Evolutionary conservation across 2,113 vertebrate species (phyloP).

Genomic region (Galeopterus variegatus): DNA sequence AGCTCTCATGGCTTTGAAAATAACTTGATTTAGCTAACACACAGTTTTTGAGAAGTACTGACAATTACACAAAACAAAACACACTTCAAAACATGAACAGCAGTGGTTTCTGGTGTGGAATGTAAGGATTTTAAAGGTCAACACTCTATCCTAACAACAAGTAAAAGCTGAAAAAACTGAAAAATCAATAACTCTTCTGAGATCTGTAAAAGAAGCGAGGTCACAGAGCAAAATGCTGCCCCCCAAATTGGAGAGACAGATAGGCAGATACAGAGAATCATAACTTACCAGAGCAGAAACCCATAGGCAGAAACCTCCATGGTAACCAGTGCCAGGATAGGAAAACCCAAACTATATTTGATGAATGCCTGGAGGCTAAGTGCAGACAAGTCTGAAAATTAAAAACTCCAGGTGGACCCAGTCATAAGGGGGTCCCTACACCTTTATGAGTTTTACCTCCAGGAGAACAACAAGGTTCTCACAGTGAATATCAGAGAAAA

Average conservation of each 20-base stretch:
- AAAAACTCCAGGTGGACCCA: background rate
- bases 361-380: background rate
- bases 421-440: background rate
- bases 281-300: background rate
- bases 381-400: background rate
- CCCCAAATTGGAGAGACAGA: background rate
- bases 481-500: background rate
- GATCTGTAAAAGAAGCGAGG: background rate
- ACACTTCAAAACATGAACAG: background rate
- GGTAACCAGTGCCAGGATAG: background rate
- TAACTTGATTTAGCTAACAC: conserved; percentile 18
- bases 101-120: background rate
- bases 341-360: background rate
- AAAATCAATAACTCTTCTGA: background rate
- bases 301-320: background rate
- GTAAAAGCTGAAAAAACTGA: background rate
- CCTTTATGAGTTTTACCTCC: background rate
- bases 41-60: background rate
- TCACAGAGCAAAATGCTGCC: background rate
- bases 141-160: background rate
- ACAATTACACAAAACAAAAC: conserved; percentile 31
- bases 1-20: background rate
- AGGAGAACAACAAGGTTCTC: background rate
- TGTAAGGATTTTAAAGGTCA: background rate
- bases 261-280: background rate